Conservation (phyloP, 2,113 vertebrate species). For the Nothocercus nigrocapillus region DNA sequence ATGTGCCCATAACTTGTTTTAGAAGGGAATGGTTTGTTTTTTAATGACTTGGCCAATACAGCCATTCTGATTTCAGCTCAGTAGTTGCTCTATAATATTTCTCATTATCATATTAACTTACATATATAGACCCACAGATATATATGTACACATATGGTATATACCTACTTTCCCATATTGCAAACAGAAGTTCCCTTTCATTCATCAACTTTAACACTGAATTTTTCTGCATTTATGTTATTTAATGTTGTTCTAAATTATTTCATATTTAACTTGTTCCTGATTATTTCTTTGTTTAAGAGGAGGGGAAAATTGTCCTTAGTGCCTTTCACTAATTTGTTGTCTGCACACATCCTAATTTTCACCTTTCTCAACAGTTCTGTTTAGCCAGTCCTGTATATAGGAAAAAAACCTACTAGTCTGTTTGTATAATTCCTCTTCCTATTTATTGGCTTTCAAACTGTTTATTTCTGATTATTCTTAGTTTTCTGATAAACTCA, state of each 20-base stretch:
- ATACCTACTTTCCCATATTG: neutral
- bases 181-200: neutral
- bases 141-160: no score
- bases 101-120: neutral
- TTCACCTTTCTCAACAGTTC: neutral
- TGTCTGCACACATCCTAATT: conserved; percentile 50
- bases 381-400: conserved; percentile 6
- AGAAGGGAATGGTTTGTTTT: neutral
- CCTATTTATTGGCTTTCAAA: conserved; percentile 52
- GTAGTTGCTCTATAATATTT: neutral
- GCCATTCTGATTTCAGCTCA: neutral
- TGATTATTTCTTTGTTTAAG: conserved; percentile 50
- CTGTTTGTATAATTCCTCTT: conserved; percentile 14
- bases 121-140: neutral
- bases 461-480: conserved; percentile 30
- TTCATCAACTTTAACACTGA: conserved; percentile 7
- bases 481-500: conserved; percentile 52
- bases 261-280: conserved; percentile 25
- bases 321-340: conserved; percentile 76
- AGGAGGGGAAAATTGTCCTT: conserved; percentile 43
- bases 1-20: neutral
- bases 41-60: neutral
- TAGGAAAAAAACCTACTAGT: neutral
- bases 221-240: neutral
- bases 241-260: neutral